Conservation (phyloP, 2,888 invertebrate genomes). For the Eurytoma adleriae region DNA sequence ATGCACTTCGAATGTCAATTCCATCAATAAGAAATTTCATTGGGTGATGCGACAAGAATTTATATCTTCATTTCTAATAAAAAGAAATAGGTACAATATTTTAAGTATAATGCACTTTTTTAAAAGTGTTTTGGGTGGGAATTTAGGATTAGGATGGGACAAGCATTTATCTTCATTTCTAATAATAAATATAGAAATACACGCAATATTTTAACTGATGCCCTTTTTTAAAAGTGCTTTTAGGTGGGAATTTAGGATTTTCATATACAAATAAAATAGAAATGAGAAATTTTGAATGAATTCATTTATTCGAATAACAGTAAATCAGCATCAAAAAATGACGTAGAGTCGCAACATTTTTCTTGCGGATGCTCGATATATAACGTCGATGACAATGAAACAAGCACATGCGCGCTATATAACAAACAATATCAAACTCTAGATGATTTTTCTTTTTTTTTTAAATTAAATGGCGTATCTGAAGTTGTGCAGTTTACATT, state of each 20-base stretch:
- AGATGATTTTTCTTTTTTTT: slow-evolving; percentile 36
- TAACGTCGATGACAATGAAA: slow-evolving; percentile 47
- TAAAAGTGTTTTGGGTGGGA: too few species aligned
- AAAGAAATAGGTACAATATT: too few species aligned
- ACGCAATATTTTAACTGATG: too few species aligned
- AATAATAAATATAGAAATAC: too few species aligned
- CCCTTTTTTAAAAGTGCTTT: too few species aligned
- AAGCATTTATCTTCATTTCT: too few species aligned
- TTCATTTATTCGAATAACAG: slow-evolving; percentile 57
- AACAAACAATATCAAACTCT: slow-evolving; percentile 57
- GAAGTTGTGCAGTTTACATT: slow-evolving; percentile 58
- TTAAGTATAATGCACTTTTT: too few species aligned
- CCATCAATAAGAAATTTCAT: neutral
- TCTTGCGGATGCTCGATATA: slow-evolving; percentile 17
- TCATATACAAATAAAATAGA: neutral
- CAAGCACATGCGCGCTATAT: slow-evolving; percentile 38
- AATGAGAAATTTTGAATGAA: slow-evolving; percentile 32
- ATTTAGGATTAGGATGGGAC: too few species aligned
- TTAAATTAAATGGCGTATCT: slow-evolving; percentile 53
- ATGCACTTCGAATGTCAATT: too few species aligned
- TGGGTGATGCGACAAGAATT: too few species aligned
- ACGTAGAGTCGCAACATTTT: slow-evolving; percentile 35
- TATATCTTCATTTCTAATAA: too few species aligned
- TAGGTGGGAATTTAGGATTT: neutral
- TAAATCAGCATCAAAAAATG: slow-evolving; percentile 51